phyloP scores from a whole-genome alignment of 2,113 vertebrate species.

The Neoarius graeffei region DNA sequence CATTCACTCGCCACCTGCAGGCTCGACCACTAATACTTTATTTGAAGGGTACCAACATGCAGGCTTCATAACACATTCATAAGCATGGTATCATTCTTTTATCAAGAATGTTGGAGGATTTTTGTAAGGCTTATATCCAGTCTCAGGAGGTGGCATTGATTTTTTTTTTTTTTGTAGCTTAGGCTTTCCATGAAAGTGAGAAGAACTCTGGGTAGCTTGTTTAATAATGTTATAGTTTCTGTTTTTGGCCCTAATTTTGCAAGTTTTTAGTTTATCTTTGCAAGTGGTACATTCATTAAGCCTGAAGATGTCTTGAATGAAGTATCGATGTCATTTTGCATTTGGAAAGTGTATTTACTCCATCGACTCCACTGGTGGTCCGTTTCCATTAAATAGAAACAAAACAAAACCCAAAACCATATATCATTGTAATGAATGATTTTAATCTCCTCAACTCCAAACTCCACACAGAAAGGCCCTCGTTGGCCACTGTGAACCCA shows the following conservation, averaged over 20 bases:
- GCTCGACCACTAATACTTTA: neutral
- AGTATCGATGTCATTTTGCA: neutral
- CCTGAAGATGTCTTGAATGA: neutral
- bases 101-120: neutral
- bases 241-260: neutral
- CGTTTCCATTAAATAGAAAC: neutral
- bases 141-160: neutral
- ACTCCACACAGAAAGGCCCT: too few relatives aligned
- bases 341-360: neutral
- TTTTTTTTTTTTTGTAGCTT: neutral
- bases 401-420: neutral
- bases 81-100: neutral
- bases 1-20: neutral
- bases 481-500: too few relatives aligned
- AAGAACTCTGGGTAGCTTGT: neutral
- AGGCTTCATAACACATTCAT: conserved; percentile 4
- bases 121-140: neutral
- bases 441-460: neutral
- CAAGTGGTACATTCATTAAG: neutral
- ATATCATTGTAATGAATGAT: neutral
- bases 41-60: neutral
- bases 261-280: neutral
- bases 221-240: neutral
- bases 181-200: neutral
- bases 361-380: neutral